Evolutionary conservation across 2,797 vertebrate genomes (phyloP).

Genomic region (Pangasius krempfi): DNA sequence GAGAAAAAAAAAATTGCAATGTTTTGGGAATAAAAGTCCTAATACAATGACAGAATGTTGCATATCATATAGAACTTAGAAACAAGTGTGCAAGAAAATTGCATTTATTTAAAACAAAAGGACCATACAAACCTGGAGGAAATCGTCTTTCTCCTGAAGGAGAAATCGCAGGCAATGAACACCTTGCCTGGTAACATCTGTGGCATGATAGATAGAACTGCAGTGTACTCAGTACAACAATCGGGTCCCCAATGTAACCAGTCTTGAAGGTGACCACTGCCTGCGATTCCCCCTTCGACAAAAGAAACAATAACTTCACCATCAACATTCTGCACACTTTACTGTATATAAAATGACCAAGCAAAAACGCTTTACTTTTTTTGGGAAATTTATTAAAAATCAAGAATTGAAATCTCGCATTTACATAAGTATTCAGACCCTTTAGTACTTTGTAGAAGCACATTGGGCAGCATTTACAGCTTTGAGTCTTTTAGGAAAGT

Average conservation of each 20-base stretch:
- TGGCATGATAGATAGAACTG: neutral
- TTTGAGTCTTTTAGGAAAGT: no score
- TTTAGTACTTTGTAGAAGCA: no score
- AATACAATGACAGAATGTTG: neutral
- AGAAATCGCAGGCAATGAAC: neutral
- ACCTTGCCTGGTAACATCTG: neutral
- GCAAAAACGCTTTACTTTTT: no score
- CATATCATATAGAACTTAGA: neutral
- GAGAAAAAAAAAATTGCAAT: neutral
- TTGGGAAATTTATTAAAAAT: no score
- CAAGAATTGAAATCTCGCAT: no score
- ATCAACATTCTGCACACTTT: no score
- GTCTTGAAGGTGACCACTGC: no score
- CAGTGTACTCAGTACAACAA: neutral
- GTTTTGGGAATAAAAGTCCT: neutral
- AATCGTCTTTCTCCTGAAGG: neutral
- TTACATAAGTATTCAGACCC: no score
- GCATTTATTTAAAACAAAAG: neutral
- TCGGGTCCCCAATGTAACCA: neutral
- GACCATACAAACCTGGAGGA: neutral
- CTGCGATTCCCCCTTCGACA: no score
- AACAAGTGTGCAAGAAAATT: neutral
- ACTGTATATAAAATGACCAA: no score
- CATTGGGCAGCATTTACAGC: no score
- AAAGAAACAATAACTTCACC: neutral